Conservation (phyloP, 92 coral and sea anemone species). For the Blastomussa wellsi region DNA sequence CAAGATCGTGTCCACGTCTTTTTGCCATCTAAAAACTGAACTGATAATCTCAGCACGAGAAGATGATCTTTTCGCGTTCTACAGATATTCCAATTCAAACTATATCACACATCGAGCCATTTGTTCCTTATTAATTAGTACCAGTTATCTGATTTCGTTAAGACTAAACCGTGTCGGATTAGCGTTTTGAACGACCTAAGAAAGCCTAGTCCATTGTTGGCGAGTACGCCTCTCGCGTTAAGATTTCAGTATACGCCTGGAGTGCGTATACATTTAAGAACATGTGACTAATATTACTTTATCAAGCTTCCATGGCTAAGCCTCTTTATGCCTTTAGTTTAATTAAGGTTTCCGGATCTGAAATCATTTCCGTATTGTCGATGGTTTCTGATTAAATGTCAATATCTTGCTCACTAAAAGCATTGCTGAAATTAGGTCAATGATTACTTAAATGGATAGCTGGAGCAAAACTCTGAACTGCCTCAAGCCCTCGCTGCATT, state of each 20-base stretch:
- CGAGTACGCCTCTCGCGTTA: not conserved
- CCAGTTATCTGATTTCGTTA: not conserved
- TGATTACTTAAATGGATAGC: not conserved
- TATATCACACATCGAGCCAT: not conserved
- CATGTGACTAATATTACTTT: not conserved
- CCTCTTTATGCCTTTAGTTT: not conserved
- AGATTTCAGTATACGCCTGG: not conserved
- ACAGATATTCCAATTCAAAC: not conserved
- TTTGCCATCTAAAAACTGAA: not conserved
- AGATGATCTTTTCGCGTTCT: not conserved
- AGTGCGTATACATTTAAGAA: not conserved
- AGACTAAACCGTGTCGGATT: not conserved
- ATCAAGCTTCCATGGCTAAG: not conserved
- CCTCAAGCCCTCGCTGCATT: not conserved
- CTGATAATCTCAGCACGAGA: not conserved
- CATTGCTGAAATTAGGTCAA: not conserved
- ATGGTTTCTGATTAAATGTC: not conserved
- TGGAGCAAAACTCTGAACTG: not conserved
- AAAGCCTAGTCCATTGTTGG: not conserved
- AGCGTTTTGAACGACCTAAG: not conserved
- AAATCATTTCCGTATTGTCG: not conserved
- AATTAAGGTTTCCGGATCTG: constrained; percentile 2
- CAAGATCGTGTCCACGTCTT: not conserved
- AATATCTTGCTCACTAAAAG: not conserved
- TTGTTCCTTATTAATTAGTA: not conserved